Evolutionary conservation across 2,797 vertebrate species (phyloP), one percentile per base, ranked within the genome.

Genomic region (Clamator glandarius): DNA sequence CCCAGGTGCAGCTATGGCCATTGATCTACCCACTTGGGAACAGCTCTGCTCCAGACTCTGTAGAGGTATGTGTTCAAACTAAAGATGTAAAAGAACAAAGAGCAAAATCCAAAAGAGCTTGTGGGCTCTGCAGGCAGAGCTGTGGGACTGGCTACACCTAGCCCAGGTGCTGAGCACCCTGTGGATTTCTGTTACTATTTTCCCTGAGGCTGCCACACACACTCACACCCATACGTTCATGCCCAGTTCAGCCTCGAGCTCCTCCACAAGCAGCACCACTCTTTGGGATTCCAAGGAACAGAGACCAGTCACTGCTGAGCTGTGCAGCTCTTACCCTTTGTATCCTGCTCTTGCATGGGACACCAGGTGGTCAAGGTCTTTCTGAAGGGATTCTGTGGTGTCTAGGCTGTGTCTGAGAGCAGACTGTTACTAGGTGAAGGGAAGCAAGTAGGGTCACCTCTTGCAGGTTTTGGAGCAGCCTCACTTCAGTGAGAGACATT

Each of bases 301-400:
- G n/a, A 52, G 61, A 39, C 23, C 29, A 0, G 68, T 12, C 58
- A 26, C 1, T 8, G 42, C 21, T 2, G 10, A 52, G 33, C 2
- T 23, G 35, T 9, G 20, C 54, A 54, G 19, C 3, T 1, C 50
- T 63, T 31, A 29, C 9, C 29, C 51, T 33, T 13, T 13, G 48
- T 10, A 42, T 50, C 81, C 73, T 31, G 57, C 39, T 8, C 44
- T 64, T 54, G 15, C 50, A 11, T 0, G 7, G 31, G 48, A 46
- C 13, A 29, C 1, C 23, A 18, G 50, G 50, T 4, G 29, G 24
- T 26, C 33, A n/a, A n/a, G 39, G 44, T 51, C 28, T 18, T 46
- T 41, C 62, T 55, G 18, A 57, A 68, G 48, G 8, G 31, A 68
- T 50, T 44, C 9, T 25, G 46, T 66, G 21, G 55, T 64, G 85